These are phyloP conservation scores for Salmo trutta DNA, from an alignment of 2,797 vertebrate genomes.

Conservation along the genomic window DNA sequence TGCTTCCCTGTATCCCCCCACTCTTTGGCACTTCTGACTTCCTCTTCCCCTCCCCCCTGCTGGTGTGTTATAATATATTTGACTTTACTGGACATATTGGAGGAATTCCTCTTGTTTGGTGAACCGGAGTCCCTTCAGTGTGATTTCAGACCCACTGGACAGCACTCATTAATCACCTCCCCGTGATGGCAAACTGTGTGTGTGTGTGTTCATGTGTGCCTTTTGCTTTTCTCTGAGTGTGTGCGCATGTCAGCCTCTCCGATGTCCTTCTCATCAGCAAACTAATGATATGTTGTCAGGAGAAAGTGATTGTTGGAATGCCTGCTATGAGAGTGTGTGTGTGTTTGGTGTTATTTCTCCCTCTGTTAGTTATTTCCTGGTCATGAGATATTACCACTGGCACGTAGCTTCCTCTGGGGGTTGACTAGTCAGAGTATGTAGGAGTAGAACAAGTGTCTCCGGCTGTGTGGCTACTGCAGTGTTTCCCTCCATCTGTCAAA, in stretches of 20 bases:
- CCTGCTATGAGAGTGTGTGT: too few species aligned
- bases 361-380: conserved; percentile 61
- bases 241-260: neutral
- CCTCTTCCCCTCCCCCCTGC: conserved; percentile 38
- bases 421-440: conserved; percentile 22
- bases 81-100: conserved; percentile 66
- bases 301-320: neutral
- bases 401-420: conserved; percentile 36
- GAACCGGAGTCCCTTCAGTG: conserved; percentile 68
- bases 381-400: conserved; percentile 56
- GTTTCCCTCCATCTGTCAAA: conserved; percentile 23
- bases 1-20: conserved; percentile 6
- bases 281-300: conserved; percentile 56
- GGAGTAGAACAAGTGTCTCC: conserved; percentile 9
- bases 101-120: conserved; percentile 77
- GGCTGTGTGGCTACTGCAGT: neutral
- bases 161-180: conserved; percentile 70
- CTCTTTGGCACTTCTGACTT: neutral
- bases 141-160: conserved; percentile 70
- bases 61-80: conserved; percentile 72
- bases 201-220: neutral
- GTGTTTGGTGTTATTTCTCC: conserved; percentile 55
- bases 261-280: conserved; percentile 53
- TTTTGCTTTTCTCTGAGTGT: conserved; percentile 37
- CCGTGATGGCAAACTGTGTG: conserved; percentile 33